Percentiles rank a stretch among this genome's conserved stretches.
Evolutionary conservation across 2,888 invertebrate genomes (phyloP).

Genomic region (Scaeva pyrastri): DNA sequence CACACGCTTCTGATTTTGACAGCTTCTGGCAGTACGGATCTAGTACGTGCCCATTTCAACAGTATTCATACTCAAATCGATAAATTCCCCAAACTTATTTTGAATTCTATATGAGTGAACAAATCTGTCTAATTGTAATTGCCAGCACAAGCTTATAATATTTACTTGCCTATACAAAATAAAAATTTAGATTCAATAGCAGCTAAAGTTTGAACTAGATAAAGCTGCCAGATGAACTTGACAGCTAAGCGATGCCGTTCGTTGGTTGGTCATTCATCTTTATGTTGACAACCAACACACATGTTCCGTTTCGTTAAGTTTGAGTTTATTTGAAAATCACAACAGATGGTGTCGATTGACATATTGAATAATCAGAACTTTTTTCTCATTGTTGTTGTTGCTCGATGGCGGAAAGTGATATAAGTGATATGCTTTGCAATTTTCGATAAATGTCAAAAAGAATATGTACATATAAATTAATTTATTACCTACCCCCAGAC

Average conservation of each 20-base stretch:
- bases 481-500: no score
- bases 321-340: constrained; percentile 1
- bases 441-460: no score
- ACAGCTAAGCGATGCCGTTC: neutral
- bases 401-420: no score
- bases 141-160: neutral
- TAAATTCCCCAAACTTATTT: constrained; percentile 4
- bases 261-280: neutral
- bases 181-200: neutral
- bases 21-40: constrained; percentile 6
- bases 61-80: neutral
- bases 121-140: constrained; percentile 14
- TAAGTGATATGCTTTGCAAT: no score
- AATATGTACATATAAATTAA: no score
- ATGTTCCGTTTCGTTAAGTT: neutral
- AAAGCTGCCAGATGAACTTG: constrained; percentile 29
- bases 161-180: no score
- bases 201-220: constrained; percentile 23
- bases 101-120: neutral
- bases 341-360: constrained; percentile 28
- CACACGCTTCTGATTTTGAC: constrained; percentile 22
- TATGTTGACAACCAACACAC: neutral
- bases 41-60: constrained; percentile 9
- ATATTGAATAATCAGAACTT: constrained; percentile 19
- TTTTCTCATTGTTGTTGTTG: neutral